A percentile compares a stretch with the other conserved stretches of the same genome.
Conservation (phyloP, 2,888 invertebrate species). For the Harpalus rubripes region DNA sequence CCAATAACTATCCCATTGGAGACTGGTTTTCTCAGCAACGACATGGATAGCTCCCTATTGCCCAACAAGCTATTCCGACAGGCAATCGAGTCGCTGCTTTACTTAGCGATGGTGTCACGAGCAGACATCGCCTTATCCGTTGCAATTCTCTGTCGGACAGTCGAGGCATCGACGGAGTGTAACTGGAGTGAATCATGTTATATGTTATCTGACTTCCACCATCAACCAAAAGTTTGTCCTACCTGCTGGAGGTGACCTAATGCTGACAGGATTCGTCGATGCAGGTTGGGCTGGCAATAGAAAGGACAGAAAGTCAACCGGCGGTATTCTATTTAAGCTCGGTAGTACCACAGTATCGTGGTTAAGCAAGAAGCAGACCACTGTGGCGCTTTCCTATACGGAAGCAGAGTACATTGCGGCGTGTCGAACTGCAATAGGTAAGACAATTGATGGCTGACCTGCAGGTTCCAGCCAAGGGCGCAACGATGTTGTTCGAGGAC, state of each 20-base stretch:
- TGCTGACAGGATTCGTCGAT: not conserved
- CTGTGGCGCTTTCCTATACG: not conserved
- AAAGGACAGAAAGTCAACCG: conserved; percentile 9
- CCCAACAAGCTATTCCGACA: not conserved
- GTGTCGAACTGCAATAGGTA: not conserved
- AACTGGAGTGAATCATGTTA: conserved; percentile 61
- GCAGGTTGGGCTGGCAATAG: conserved; percentile 18
- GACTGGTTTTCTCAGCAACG: not conserved
- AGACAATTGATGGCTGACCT: not conserved
- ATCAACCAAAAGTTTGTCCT: not conserved
- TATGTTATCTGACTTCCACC: conserved; percentile 71
- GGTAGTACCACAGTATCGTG: not conserved
- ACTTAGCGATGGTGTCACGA: not conserved
- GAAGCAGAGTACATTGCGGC: conserved; percentile 22
- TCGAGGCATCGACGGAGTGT: not conserved
- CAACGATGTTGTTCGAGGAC: no score
- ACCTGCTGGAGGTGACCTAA: not conserved
- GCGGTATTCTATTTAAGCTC: not conserved
- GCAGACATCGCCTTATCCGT: conserved; percentile 20
- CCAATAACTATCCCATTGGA: not conserved
- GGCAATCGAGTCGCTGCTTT: no score
- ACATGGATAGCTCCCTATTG: not conserved
- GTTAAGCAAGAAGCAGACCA: conserved; percentile 12
- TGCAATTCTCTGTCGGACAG: not conserved
- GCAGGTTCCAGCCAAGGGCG: no score